These are phyloP conservation scores for Drosophila elegans DNA, from an alignment of 1,140 invertebrate species.

Conservation along the genomic window DNA sequence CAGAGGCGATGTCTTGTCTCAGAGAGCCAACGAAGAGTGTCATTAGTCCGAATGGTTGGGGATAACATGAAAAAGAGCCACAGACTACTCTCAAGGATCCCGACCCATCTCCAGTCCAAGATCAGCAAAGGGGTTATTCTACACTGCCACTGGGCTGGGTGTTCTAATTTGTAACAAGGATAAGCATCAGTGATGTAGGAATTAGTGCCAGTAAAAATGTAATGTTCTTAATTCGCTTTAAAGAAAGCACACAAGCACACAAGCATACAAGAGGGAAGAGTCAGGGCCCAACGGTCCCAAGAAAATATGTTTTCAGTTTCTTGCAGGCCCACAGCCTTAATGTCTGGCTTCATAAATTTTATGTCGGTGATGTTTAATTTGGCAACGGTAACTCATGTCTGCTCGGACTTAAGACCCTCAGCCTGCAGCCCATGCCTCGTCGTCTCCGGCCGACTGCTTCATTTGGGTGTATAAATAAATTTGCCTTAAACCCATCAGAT, in stretches of 20 bases:
- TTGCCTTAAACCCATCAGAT: slow-evolving; percentile 28
- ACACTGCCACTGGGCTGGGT: neutral
- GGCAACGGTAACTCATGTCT: slow-evolving; percentile 80
- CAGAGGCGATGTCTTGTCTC: too few relatives aligned
- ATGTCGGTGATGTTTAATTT: slow-evolving; percentile 80
- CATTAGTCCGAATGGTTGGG: too few relatives aligned
- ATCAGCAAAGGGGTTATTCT: slow-evolving; percentile 8
- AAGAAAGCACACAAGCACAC: slow-evolving; percentile 15
- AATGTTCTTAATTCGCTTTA: slow-evolving; percentile 41
- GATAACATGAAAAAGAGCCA: neutral
- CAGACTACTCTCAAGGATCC: slow-evolving; percentile 13
- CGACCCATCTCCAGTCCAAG: neutral
- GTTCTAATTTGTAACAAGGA: slow-evolving; percentile 32
- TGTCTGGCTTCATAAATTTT: slow-evolving; percentile 80
- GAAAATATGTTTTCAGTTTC: slow-evolving; percentile 55
- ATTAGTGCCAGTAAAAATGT: slow-evolving; percentile 50
- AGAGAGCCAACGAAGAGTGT: too few relatives aligned
- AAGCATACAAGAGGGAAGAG: neutral
- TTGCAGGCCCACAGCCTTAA: slow-evolving; percentile 56
- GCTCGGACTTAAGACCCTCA: slow-evolving; percentile 59
- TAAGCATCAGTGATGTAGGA: slow-evolving; percentile 37
- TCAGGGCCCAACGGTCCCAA: slow-evolving; percentile 1
- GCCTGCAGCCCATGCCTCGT: neutral
- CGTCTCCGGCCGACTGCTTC: slow-evolving; percentile 36
- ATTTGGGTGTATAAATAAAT: slow-evolving; percentile 73